Evolutionary conservation across 37 sponge, comb jelly and placozoan genomes (phyloP).

Genomic region (Hexactinellida sp.): DNA sequence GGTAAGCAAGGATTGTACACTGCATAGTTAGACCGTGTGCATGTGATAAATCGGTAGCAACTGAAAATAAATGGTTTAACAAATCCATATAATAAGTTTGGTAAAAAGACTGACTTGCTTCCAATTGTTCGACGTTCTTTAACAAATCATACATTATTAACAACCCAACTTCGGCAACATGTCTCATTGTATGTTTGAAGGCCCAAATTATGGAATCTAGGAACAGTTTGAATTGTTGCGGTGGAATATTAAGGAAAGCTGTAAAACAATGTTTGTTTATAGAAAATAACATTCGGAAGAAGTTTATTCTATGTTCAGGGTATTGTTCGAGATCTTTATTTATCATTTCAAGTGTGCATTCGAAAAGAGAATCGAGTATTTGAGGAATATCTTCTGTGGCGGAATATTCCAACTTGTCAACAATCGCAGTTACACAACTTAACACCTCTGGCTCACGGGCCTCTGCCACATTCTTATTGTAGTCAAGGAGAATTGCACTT

Average conservation of each 20-base stretch:
- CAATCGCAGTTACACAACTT: slow-evolving; percentile 64
- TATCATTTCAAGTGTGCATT: slow-evolving; percentile 97
- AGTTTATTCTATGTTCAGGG: slow-evolving; percentile 91
- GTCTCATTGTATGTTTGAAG: slow-evolving; percentile 92
- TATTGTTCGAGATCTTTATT: slow-evolving; percentile 82
- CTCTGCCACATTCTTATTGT: slow-evolving; percentile 69
- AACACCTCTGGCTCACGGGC: slow-evolving; percentile 96
- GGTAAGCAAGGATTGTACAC: slow-evolving; percentile 73
- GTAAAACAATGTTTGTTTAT: slow-evolving; percentile 69
- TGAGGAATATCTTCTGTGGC: slow-evolving; percentile 59
- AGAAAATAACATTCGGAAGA: slow-evolving; percentile 73
- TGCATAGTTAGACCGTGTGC: slow-evolving; percentile 77
- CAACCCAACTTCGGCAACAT: slow-evolving; percentile 88
- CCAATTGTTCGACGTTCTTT: neutral
- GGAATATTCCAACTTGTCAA: slow-evolving; percentile 62
- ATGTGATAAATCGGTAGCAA: slow-evolving; percentile 84
- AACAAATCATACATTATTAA: neutral
- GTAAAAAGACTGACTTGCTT: slow-evolving; percentile 65
- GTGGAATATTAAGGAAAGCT: slow-evolving; percentile 73
- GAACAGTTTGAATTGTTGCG: slow-evolving; percentile 71
- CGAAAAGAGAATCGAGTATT: slow-evolving; percentile 79
- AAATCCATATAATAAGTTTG: slow-evolving; percentile 69
- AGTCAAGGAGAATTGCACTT: slow-evolving; percentile 85
- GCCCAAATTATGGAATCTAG: slow-evolving; percentile 89
- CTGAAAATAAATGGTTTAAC: slow-evolving; percentile 82